Percentiles rank a stretch among this genome's conserved stretches.
Evolutionary conservation across 1,140 invertebrate species (phyloP).

Genomic region (Maniola jurtina): DNA sequence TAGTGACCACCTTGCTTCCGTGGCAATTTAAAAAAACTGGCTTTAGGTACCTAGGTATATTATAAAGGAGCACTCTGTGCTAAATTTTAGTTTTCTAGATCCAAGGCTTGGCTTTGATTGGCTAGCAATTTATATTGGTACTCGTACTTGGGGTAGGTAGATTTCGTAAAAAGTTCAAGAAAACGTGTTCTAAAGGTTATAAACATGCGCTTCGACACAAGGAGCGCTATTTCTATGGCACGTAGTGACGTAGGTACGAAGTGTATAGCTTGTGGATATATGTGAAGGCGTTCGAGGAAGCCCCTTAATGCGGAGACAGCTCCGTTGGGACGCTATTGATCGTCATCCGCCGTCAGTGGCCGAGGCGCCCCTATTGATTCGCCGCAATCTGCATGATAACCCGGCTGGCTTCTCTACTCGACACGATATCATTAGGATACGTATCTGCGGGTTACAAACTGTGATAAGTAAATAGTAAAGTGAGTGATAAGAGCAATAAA

Average conservation of each 20-base stretch:
- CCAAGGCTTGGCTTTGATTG: too few species aligned
- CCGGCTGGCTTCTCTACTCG: constrained; percentile 63
- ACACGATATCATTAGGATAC: constrained; percentile 53
- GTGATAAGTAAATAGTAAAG: not conserved
- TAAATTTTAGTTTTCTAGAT: too few species aligned
- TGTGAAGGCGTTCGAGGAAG: constrained; percentile 75
- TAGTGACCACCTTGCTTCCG: too few species aligned
- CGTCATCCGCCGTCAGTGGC: constrained; percentile 75
- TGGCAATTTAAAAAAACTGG: too few species aligned
- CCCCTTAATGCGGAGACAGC: constrained; percentile 75
- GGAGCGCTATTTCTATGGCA: constrained; percentile 24
- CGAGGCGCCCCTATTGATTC: constrained; percentile 75
- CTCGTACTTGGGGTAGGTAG: too few species aligned
- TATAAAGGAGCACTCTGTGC: too few species aligned
- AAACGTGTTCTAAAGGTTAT: not conserved
- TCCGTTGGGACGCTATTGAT: constrained; percentile 74
- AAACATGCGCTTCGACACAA: constrained; percentile 12
- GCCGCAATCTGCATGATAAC: constrained; percentile 77
- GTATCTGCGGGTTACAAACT: constrained; percentile 12
- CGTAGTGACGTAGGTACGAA: constrained; percentile 50
- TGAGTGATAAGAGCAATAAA: too few species aligned
- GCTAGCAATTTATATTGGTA: too few species aligned
- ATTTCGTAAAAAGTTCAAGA: not conserved
- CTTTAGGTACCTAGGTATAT: too few species aligned
- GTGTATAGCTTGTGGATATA: constrained; percentile 61